A percentile compares a stretch with the other conserved stretches of the same genome.
These are phyloP conservation scores for Diphyllodes magnificus DNA, from an alignment of 2,113 vertebrate genomes.

Conservation along the genomic window DNA sequence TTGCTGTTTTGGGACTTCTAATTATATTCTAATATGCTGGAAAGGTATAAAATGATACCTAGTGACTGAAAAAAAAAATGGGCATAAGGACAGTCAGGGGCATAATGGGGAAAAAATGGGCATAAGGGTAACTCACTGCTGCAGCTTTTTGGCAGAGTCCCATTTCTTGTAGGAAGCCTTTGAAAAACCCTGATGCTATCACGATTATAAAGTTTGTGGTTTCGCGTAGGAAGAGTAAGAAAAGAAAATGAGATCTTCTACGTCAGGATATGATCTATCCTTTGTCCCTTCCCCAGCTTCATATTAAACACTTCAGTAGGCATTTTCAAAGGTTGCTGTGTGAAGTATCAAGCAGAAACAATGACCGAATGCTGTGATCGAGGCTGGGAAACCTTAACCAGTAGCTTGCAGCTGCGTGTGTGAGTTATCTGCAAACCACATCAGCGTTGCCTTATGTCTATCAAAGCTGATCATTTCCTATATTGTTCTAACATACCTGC, in stretches of 20 bases:
- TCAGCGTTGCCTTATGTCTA: neutral
- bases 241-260: constrained; percentile 16
- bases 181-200: neutral
- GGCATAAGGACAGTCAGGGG: neutral
- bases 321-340: neutral
- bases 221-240: neutral
- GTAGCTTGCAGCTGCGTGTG: neutral
- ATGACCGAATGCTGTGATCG: neutral
- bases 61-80: neutral
- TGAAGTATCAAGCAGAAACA: neutral
- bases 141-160: neutral
- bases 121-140: neutral
- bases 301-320: neutral
- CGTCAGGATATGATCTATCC: neutral
- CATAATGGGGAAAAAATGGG: neutral
- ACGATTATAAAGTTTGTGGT: neutral
- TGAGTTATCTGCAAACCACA: neutral
- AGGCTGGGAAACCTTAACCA: neutral
- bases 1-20: neutral
- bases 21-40: neutral
- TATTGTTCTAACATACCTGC: neutral
- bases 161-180: neutral
- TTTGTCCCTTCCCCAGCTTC: neutral
- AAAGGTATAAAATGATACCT: neutral
- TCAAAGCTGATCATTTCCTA: neutral